Evolutionary conservation across 2,113 vertebrate genomes (phyloP).

Genomic region (Vanacampus margaritifer): DNA sequence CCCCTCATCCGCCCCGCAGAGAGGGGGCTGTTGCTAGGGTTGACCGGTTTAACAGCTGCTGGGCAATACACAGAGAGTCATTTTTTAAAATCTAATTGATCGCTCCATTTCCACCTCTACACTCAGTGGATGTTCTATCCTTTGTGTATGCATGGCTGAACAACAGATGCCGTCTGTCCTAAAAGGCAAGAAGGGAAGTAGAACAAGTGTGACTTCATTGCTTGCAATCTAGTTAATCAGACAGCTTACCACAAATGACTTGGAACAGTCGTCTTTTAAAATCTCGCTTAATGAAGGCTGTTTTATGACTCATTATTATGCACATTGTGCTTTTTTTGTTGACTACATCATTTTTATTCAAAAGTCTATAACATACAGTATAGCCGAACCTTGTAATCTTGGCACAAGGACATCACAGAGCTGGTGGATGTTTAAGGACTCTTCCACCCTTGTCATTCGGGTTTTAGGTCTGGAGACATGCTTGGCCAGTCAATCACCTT

Average conservation of each 20-base stretch:
- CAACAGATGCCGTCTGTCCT: constrained; percentile 61
- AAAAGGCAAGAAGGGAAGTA: constrained; percentile 12
- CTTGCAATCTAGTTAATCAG: constrained; percentile 18
- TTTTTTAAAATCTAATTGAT: constrained; percentile 79
- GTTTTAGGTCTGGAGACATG: no score
- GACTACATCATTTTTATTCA: neutral
- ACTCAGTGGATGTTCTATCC: constrained; percentile 45
- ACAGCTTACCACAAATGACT: constrained; percentile 13
- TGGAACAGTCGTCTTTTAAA: constrained; percentile 7
- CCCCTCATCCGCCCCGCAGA: constrained; percentile 49
- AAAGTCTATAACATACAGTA: neutral
- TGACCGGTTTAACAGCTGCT: constrained; percentile 75
- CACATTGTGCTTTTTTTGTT: constrained; percentile 7
- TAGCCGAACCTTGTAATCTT: neutral
- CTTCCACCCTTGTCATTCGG: no score
- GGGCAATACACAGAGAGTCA: constrained; percentile 73
- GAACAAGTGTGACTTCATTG: constrained; percentile 16
- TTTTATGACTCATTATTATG: neutral
- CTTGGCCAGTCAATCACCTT: no score
- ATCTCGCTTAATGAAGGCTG: constrained; percentile 18
- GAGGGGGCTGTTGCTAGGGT: constrained; percentile 51
- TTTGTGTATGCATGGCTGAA: constrained; percentile 45
- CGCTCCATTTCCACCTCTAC: constrained; percentile 67
- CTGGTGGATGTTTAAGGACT: no score
- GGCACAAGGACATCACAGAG: no score